Evolutionary conservation across 2,113 vertebrate genomes (phyloP).

Genomic region (Xiphophorus maculatus): DNA sequence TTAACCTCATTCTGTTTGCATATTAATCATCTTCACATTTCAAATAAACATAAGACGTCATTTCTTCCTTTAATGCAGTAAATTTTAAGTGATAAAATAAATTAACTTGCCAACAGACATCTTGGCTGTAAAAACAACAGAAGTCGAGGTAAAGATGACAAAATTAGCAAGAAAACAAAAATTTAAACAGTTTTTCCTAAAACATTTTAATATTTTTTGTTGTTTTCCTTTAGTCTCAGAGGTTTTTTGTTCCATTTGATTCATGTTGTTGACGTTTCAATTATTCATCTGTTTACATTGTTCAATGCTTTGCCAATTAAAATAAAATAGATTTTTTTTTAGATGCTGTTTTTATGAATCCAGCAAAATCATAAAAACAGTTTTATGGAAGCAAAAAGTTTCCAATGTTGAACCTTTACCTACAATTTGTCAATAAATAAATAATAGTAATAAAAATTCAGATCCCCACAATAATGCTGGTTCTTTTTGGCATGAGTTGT

Average conservation of each 20-base stretch:
- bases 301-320: not conserved
- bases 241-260: not conserved
- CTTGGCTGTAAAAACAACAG: not conserved
- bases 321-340: not conserved
- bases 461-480: not conserved
- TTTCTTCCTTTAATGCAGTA: not conserved
- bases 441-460: not conserved
- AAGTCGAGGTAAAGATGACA: not conserved
- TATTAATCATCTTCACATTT: not conserved
- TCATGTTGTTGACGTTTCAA: constrained; percentile 10
- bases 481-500: constrained; percentile 27
- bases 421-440: not conserved
- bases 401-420: too few species aligned
- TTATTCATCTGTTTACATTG: constrained; percentile 29
- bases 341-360: not conserved
- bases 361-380: not conserved
- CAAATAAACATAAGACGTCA: not conserved
- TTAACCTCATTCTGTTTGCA: not conserved
- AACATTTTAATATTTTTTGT: not conserved
- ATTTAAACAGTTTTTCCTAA: not conserved
- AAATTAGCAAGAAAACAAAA: not conserved
- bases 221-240: not conserved
- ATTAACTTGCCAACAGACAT: not conserved
- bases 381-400: not conserved
- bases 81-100: not conserved